These are phyloP conservation scores for Cryptoprocta ferox DNA, from an alignment of 2,797 vertebrate genomes.

Conservation along the genomic window DNA sequence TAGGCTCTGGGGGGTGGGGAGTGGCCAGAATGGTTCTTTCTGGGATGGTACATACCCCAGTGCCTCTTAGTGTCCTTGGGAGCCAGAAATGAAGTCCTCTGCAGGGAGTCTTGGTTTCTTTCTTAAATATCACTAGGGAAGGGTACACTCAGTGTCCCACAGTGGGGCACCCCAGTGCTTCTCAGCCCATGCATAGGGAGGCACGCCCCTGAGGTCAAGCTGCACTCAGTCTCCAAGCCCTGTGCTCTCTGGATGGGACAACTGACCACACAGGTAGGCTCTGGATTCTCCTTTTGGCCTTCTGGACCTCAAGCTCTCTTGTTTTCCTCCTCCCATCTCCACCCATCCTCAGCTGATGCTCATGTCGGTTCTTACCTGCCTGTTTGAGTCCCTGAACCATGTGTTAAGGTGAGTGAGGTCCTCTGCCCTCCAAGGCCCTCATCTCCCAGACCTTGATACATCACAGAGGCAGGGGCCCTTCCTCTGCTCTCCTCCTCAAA, in stretches of 20 bases:
- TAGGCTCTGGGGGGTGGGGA: neutral
- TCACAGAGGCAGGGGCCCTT: neutral
- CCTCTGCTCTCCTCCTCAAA: neutral
- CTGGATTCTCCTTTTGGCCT: neutral
- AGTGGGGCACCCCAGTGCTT: neutral
- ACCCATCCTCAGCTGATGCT: constrained; percentile 84
- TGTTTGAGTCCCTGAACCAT: constrained; percentile 84
- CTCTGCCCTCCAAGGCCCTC: neutral
- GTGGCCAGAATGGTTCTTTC: neutral
- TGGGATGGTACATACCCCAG: neutral
- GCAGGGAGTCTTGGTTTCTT: neutral
- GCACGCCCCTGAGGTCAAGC: neutral
- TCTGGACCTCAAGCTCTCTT: neutral
- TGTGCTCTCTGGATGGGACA: neutral
- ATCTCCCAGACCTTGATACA: neutral
- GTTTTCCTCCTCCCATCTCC: neutral
- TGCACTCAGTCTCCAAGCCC: neutral
- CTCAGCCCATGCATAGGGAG: neutral
- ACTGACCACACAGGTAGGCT: neutral
- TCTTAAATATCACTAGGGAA: neutral
- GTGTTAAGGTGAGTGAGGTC: constrained; percentile 83
- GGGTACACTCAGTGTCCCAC: neutral
- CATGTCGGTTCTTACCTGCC: constrained; percentile 84
- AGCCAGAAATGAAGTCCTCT: neutral
- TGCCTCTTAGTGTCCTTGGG: neutral